These are phyloP conservation scores for Tychaedon coryphoeus DNA, from an alignment of 2,113 vertebrate species.

Conservation along the genomic window DNA sequence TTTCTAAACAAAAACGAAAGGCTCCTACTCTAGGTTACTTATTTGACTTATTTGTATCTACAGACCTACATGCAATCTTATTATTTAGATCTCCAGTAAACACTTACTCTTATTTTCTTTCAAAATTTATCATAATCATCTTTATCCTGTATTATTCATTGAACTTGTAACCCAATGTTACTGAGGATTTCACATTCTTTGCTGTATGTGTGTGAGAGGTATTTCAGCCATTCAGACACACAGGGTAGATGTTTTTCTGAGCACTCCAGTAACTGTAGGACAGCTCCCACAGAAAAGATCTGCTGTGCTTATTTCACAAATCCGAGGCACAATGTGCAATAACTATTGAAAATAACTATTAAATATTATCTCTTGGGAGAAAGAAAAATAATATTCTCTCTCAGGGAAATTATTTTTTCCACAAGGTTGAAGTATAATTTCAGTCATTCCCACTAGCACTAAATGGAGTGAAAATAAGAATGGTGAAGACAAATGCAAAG, in stretches of 20 bases:
- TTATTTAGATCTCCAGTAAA: not conserved
- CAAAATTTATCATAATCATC: not conserved
- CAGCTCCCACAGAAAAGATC: not conserved
- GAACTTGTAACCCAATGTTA: not conserved
- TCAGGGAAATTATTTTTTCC: slow-evolving; percentile 8
- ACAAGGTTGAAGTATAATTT: slow-evolving; percentile 13
- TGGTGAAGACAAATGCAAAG: not conserved
- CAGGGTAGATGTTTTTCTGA: not conserved
- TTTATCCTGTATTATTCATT: slow-evolving; percentile 6
- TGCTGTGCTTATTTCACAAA: slow-evolving; percentile 16
- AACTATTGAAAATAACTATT: not conserved
- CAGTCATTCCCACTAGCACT: not conserved
- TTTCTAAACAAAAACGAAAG: not conserved
- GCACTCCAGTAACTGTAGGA: not conserved
- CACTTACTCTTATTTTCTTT: slow-evolving; percentile 15
- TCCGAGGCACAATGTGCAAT: not conserved
- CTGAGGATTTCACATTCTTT: not conserved
- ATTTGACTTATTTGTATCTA: not conserved
- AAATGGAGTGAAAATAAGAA: slow-evolving; percentile 30
- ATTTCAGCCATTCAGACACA: slow-evolving; percentile 16
- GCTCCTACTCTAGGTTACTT: not conserved
- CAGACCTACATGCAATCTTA: not conserved
- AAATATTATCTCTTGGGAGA: not conserved
- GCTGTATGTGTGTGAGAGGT: not conserved
- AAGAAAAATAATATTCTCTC: not conserved